Percentiles rank a stretch among this genome's conserved stretches.
These are phyloP conservation scores for Rotaria macrura DNA, from an alignment of 2,888 invertebrate genomes.

Conservation along the genomic window DNA sequence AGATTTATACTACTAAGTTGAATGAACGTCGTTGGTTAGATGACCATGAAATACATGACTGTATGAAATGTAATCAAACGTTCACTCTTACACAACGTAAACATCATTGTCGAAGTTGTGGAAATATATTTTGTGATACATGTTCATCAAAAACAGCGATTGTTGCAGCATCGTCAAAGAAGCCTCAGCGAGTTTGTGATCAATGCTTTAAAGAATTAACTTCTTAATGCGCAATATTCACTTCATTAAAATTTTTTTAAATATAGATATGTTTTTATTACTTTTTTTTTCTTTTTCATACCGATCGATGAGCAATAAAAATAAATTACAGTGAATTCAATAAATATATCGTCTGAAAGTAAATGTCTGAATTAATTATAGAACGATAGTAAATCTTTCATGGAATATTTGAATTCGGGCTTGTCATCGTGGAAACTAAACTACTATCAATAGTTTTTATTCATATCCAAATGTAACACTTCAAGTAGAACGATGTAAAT, in stretches of 20 bases:
- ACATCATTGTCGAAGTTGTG: slow-evolving; percentile 56
- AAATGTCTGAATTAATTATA: too few relatives aligned
- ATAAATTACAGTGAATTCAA: neutral
- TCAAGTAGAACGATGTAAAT: too few relatives aligned
- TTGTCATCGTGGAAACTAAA: too few relatives aligned
- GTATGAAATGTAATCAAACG: slow-evolving; percentile 52
- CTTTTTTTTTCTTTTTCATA: neutral
- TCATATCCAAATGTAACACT: too few relatives aligned
- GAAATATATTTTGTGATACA: slow-evolving; percentile 56
- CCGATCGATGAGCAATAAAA: neutral
- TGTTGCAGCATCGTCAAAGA: slow-evolving; percentile 51
- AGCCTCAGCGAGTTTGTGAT: slow-evolving; percentile 55
- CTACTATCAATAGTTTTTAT: too few relatives aligned
- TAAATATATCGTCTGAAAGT: neutral
- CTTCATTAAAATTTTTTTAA: neutral
- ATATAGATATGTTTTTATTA: neutral
- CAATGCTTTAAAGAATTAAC: slow-evolving; percentile 51
- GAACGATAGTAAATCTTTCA: too few relatives aligned
- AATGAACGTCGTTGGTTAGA: slow-evolving; percentile 56
- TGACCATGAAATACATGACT: slow-evolving; percentile 53
- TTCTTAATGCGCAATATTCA: neutral
- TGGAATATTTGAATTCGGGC: too few relatives aligned
- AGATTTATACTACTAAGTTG: slow-evolving; percentile 55
- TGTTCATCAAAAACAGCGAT: slow-evolving; percentile 53
- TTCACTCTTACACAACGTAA: slow-evolving; percentile 53